Percentiles rank a stretch among this genome's conserved stretches.
Conservation (phyloP, 2,888 invertebrate genomes). For the Anagyrus pseudococci region DNA sequence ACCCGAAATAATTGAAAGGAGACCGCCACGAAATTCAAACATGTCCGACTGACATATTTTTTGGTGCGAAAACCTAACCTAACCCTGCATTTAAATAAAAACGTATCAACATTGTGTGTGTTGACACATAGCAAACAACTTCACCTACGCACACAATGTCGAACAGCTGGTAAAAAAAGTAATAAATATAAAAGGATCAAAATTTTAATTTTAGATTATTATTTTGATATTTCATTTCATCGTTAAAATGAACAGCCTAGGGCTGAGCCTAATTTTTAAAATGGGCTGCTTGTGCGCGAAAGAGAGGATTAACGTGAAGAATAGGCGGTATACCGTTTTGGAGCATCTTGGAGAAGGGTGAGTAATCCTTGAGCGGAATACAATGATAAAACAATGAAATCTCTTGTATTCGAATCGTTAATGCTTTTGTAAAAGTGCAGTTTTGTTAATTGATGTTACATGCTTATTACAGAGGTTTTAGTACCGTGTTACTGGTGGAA, state of each 20-base stretch:
- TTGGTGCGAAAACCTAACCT: conserved; percentile 32
- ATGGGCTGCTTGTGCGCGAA: conserved; percentile 80
- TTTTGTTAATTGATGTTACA: conserved; percentile 42
- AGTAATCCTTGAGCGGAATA: conserved; percentile 47
- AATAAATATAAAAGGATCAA: conserved; percentile 4
- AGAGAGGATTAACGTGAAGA: conserved; percentile 75
- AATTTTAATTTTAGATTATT: conserved; percentile 20
- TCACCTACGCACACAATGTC: conserved; percentile 17
- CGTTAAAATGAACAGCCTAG: conserved; percentile 71
- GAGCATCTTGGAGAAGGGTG: conserved; percentile 81
- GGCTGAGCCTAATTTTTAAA: conserved; percentile 73
- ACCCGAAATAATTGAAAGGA: background rate
- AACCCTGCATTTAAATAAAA: too few species aligned
- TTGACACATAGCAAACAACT: conserved; percentile 10
- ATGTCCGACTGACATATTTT: too few species aligned
- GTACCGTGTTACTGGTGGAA: conserved; percentile 79
- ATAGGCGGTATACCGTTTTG: conserved; percentile 71
- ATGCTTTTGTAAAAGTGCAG: too few species aligned
- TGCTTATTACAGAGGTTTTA: conserved; percentile 83
- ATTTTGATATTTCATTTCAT: conserved; percentile 7
- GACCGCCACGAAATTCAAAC: too few species aligned
- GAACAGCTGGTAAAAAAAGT: conserved; percentile 30
- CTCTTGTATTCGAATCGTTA: too few species aligned
- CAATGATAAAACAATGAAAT: too few species aligned
- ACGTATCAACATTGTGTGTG: background rate